Evolutionary conservation across 2,888 invertebrate genomes (phyloP).

Genomic region (Bhutanitis thaidina): DNA sequence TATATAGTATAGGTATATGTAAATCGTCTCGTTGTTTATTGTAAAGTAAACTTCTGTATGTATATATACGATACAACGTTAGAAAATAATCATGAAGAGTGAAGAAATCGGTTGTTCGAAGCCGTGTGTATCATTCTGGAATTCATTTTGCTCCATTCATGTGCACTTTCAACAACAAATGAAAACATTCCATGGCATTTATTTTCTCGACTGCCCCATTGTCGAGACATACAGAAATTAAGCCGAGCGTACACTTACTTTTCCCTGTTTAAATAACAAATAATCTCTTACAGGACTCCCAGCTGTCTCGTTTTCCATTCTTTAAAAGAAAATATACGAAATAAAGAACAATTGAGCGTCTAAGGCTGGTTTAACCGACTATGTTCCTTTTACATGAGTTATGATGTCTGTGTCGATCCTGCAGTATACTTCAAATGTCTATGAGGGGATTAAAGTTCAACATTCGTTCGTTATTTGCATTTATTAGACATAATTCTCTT

Average conservation of each 20-base stretch:
- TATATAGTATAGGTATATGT: no score
- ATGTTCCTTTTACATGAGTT: background rate
- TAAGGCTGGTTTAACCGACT: background rate
- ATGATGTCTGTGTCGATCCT: background rate
- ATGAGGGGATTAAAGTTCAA: background rate
- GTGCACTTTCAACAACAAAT: background rate
- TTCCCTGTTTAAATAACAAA: conserved; percentile 1
- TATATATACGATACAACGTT: no score
- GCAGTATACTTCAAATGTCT: background rate
- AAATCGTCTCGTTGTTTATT: no score
- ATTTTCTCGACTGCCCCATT: background rate
- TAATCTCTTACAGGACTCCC: conserved; percentile 8
- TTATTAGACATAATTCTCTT: no score
- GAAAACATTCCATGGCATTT: conserved; percentile 8
- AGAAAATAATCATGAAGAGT: no score
- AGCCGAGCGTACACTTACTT: conserved; percentile 2
- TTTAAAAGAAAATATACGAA: conserved; percentile 12
- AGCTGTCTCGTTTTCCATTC: conserved; percentile 9
- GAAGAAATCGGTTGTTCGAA: background rate
- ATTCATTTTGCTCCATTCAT: conserved; percentile 1
- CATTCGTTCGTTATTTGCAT: background rate
- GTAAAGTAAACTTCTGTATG: no score
- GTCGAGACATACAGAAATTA: conserved; percentile 12
- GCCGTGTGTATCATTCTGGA: background rate
- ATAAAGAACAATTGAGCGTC: conserved; percentile 8